phyloP scores from a whole-genome alignment of 1,140 invertebrate species.

The Ostrea denselamellosa region DNA sequence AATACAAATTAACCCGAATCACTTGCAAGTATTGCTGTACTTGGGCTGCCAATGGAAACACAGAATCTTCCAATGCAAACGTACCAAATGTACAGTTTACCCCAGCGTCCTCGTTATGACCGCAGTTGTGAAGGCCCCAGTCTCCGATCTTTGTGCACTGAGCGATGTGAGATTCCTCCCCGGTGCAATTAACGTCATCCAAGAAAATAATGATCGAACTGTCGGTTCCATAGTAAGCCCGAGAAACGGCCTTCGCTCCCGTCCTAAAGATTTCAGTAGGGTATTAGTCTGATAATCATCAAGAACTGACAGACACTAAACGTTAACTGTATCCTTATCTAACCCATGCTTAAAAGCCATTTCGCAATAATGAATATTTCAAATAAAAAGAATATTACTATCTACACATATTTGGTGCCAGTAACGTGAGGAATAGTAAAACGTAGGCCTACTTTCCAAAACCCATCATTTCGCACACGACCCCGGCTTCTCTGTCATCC shows the following conservation, averaged over 20 bases:
- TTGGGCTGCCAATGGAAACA: not conserved
- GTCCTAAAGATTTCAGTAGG: not conserved
- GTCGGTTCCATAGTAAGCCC: conserved; percentile 73
- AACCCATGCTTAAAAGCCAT: too few species aligned
- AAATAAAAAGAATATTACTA: too few species aligned
- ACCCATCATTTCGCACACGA: conserved; percentile 89
- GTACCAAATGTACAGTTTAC: conserved; percentile 58
- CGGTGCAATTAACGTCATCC: conserved; percentile 84
- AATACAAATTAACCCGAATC: not conserved
- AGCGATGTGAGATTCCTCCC: conserved; percentile 84
- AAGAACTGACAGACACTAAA: too few species aligned
- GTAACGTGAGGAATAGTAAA: not conserved
- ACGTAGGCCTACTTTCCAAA: conserved; percentile 52
- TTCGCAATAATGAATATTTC: too few species aligned
- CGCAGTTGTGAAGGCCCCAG: conserved; percentile 65
- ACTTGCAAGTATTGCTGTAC: not conserved
- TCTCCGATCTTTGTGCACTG: conserved; percentile 79
- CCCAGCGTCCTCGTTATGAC: conserved; percentile 66
- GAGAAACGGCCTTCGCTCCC: conserved; percentile 41
- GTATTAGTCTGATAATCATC: too few species aligned
- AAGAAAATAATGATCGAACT: conserved; percentile 57
- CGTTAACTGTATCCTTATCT: too few species aligned
- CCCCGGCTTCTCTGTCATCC: conserved; percentile 88
- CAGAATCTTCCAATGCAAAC: not conserved
- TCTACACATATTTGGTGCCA: too few species aligned